phyloP scores from a whole-genome alignment of 2,113 vertebrate genomes.

The Serilophus lunatus region DNA sequence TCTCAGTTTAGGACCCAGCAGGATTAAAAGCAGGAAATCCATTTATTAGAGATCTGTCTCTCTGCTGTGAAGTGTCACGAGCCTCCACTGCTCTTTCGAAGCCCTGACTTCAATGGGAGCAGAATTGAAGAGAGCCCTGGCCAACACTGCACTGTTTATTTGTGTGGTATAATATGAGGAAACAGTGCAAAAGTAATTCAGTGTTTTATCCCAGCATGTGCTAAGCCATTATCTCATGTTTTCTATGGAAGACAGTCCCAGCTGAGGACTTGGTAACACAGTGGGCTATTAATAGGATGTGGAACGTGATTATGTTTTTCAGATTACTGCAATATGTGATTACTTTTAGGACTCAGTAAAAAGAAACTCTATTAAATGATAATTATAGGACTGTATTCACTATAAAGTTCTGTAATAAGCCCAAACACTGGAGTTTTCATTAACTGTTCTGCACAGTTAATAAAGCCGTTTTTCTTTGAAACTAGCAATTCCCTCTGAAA shows the following conservation, averaged over 20 bases:
- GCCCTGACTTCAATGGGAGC: neutral
- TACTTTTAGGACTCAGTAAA: conserved; percentile 72
- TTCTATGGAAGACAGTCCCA: conserved; percentile 64
- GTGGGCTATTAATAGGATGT: conserved; percentile 73
- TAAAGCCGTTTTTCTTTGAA: conserved; percentile 71
- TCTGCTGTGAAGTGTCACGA: neutral
- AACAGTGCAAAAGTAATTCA: conserved; percentile 59
- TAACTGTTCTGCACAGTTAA: conserved; percentile 71
- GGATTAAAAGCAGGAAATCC: neutral
- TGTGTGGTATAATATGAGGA: conserved; percentile 37
- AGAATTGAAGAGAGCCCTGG: neutral
- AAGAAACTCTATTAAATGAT: conserved; percentile 76
- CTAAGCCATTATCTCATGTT: conserved; percentile 68
- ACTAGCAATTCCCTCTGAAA: conserved; percentile 58
- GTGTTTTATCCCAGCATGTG: conserved; percentile 66
- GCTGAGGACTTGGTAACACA: conserved; percentile 63
- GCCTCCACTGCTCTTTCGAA: neutral
- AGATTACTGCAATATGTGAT: conserved; percentile 76
- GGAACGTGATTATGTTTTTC: conserved; percentile 70
- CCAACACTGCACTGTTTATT: conserved; percentile 52
- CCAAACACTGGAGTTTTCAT: conserved; percentile 71
- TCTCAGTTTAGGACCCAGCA: neutral
- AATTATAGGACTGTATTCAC: conserved; percentile 71
- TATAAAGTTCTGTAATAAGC: conserved; percentile 71
- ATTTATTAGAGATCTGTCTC: neutral